Evolutionary conservation across 2,797 vertebrate species (phyloP).

Genomic region (Poecilia picta): DNA sequence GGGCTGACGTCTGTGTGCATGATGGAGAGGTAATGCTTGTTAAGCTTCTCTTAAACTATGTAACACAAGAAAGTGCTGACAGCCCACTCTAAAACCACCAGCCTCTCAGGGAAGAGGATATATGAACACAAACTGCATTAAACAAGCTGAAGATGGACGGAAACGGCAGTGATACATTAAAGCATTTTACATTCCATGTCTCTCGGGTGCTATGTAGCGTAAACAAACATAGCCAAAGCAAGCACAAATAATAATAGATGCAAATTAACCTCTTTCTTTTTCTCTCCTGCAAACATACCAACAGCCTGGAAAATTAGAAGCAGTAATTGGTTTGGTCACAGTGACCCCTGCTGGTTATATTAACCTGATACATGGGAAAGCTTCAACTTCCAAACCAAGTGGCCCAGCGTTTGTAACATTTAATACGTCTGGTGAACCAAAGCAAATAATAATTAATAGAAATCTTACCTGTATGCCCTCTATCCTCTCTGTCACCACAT

Average conservation of each 20-base stretch:
- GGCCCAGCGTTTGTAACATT: neutral
- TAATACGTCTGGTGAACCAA: neutral
- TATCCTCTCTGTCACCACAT: slow-evolving; percentile 95
- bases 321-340: slow-evolving; percentile 41
- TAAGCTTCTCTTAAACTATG: slow-evolving; percentile 64
- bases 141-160: slow-evolving; percentile 8
- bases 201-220: slow-evolving; percentile 3
- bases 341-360: slow-evolving; percentile 67
- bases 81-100: slow-evolving; percentile 37
- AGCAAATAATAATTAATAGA: neutral
- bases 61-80: slow-evolving; percentile 49
- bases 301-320: neutral
- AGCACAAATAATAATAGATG: slow-evolving; percentile 16
- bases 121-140: slow-evolving; percentile 36
- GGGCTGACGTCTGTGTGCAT: slow-evolving; percentile 45
- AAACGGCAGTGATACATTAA: slow-evolving; percentile 4
- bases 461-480: slow-evolving; percentile 93
- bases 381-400: neutral
- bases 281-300: neutral
- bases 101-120: slow-evolving; percentile 48
- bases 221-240: neutral
- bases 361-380: neutral
- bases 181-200: neutral
- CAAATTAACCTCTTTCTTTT: slow-evolving; percentile 18
- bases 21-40: slow-evolving; percentile 56